Percentiles rank a stretch among this genome's conserved stretches.
These are phyloP conservation scores for Phocides pigmalion DNA, from an alignment of 1,140 invertebrate species.

Conservation along the genomic window DNA sequence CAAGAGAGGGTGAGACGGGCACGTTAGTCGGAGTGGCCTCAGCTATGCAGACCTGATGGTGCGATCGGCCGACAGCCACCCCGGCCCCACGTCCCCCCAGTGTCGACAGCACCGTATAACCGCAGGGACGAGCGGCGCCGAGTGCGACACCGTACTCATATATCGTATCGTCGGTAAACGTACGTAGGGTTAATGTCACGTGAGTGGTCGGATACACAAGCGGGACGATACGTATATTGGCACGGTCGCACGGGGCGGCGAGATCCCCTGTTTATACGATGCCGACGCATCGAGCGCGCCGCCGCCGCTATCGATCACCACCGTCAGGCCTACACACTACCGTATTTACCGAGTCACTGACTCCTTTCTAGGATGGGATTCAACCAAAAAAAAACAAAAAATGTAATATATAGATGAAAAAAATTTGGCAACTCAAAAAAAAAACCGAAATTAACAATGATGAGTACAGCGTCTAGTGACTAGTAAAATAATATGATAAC, in stretches of 20 bases:
- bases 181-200: not conserved
- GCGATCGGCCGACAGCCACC: constrained; percentile 66
- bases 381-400: constrained; percentile 70
- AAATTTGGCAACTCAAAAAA: constrained; percentile 80
- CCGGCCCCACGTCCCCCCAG: constrained; percentile 45
- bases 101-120: constrained; percentile 3
- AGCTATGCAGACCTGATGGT: constrained; percentile 78
- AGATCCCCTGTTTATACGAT: constrained; percentile 32
- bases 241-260: constrained; percentile 30
- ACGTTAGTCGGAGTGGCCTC: constrained; percentile 70
- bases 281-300: constrained; percentile 29
- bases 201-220: not conserved
- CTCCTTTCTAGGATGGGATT: constrained; percentile 78
- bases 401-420: constrained; percentile 61
- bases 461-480: constrained; percentile 82
- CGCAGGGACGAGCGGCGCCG: constrained; percentile 33
- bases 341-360: constrained; percentile 81
- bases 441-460: constrained; percentile 67
- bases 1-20: constrained; percentile 55
- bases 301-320: constrained; percentile 66
- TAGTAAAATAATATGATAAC: constrained; percentile 84
- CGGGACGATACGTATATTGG: constrained; percentile 22
- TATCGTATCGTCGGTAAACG: constrained; percentile 10
- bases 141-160: constrained; percentile 22
- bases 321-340: constrained; percentile 82